A percentile compares a stretch with the other conserved stretches of the same genome.
phyloP scores from a whole-genome alignment of 2,113 vertebrate species.

The Hepsetus odoe region DNA sequence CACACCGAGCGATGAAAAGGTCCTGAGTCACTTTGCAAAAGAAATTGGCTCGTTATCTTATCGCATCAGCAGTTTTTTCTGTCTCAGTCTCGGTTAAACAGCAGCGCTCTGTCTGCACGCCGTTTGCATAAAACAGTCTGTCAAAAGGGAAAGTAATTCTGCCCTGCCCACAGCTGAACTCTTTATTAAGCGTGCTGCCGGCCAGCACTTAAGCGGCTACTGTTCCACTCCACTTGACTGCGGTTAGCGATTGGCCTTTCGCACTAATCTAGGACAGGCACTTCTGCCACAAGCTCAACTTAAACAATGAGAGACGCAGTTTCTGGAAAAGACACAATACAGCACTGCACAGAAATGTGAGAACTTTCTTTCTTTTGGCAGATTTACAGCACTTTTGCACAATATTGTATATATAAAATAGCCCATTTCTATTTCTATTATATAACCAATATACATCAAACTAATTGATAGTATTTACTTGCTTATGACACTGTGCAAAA shows the following conservation, averaged over 20 bases:
- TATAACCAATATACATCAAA: too few species aligned
- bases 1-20: constrained; percentile 53
- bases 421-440: too few species aligned
- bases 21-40: constrained; percentile 58
- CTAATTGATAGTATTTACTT: too few species aligned
- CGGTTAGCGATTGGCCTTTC: not conserved
- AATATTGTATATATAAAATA: too few species aligned
- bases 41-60: constrained; percentile 62
- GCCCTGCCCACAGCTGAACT: not conserved
- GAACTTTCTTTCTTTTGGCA: too few species aligned
- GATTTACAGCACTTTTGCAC: too few species aligned
- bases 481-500: too few species aligned
- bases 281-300: not conserved
- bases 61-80: constrained; percentile 63
- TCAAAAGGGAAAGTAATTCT: not conserved
- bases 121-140: constrained; percentile 10
- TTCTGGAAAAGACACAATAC: not conserved
- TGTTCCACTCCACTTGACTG: not conserved
- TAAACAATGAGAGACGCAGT: not conserved
- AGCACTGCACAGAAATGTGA: too few species aligned
- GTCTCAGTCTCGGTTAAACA: not conserved
- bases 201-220: not conserved
- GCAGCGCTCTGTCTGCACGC: not conserved
- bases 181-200: not conserved
- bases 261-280: constrained; percentile 4